A percentile compares a stretch with the other conserved stretches of the same genome.
phyloP scores from a whole-genome alignment of 1,140 invertebrate genomes.

The Camponotus pennsylvanicus region DNA sequence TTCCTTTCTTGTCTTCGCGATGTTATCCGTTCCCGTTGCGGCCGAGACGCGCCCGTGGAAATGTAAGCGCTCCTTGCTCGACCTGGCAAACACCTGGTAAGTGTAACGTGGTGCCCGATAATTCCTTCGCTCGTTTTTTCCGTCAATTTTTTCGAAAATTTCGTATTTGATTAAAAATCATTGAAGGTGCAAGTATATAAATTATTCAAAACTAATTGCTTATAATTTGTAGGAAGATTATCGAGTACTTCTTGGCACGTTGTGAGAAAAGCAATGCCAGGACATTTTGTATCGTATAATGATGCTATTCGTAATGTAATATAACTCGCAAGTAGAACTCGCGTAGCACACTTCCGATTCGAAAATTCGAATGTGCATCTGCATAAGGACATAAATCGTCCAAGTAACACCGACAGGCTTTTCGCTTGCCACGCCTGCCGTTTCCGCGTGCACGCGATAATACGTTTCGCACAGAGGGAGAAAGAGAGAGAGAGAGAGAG shows the following conservation, averaged over 20 bases:
- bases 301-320: background rate
- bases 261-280: too few species aligned
- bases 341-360: background rate
- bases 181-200: background rate
- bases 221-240: too few species aligned
- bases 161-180: background rate
- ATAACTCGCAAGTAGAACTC: background rate
- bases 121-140: background rate
- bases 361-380: slow-evolving; percentile 64
- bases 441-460: slow-evolving; percentile 59
- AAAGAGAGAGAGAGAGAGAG: slow-evolving; percentile 36
- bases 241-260: too few species aligned
- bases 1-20: slow-evolving; percentile 37
- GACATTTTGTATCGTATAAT: background rate
- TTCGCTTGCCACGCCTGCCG: slow-evolving; percentile 44
- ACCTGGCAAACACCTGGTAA: slow-evolving; percentile 29
- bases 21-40: slow-evolving; percentile 21
- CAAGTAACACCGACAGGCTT: slow-evolving; percentile 50
- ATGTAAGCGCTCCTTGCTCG: background rate
- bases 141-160: background rate
- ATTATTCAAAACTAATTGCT: background rate
- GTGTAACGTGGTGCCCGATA: slow-evolving; percentile 26
- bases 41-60: slow-evolving; percentile 43
- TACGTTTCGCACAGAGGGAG: slow-evolving; percentile 31
- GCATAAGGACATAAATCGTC: slow-evolving; percentile 67